Percentiles rank a stretch among this genome's conserved stretches.
Conservation (phyloP, 2,888 invertebrate genomes). For the Notodonta ziczac region DNA sequence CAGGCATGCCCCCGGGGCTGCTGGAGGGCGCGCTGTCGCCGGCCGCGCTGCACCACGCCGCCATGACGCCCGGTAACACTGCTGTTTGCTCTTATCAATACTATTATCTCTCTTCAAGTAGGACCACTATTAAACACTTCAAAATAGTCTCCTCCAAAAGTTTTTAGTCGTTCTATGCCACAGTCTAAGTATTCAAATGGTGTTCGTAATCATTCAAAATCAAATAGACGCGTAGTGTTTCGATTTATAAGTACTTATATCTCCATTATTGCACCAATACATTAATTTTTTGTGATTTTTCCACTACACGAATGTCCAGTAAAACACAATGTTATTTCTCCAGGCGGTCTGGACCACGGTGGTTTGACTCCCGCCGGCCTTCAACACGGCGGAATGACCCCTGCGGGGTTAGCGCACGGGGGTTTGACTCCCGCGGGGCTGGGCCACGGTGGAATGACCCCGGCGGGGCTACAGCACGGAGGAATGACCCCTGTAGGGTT, state of each 20-base stretch:
- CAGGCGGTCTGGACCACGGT: constrained; percentile 48
- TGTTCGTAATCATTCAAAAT: too few relatives aligned
- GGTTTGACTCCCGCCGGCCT: constrained; percentile 66
- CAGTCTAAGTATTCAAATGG: too few relatives aligned
- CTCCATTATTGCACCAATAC: too few relatives aligned
- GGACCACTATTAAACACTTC: too few relatives aligned
- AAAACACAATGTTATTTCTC: too few relatives aligned
- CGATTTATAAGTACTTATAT: too few relatives aligned
- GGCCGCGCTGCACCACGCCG: constrained; percentile 73
- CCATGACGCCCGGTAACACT: constrained; percentile 64
- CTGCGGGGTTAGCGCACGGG: constrained; percentile 56
- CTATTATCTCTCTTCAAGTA: too few relatives aligned
- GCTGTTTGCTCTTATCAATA: too few relatives aligned
- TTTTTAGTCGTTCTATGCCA: too few relatives aligned
- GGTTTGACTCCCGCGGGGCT: constrained; percentile 62
- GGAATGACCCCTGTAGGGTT: constrained; percentile 66
- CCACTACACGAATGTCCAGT: constrained; percentile 16
- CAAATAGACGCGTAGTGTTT: too few relatives aligned
- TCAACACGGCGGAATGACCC: constrained; percentile 57
- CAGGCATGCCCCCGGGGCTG: constrained; percentile 65
- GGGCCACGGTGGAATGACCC: constrained; percentile 63
- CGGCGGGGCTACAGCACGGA: constrained; percentile 62
- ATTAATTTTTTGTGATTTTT: constrained; percentile 9
- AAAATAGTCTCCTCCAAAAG: too few relatives aligned
- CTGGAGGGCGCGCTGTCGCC: constrained; percentile 69